Evolutionary conservation across 1,140 invertebrate species (phyloP).

Genomic region (Atta texana): DNA sequence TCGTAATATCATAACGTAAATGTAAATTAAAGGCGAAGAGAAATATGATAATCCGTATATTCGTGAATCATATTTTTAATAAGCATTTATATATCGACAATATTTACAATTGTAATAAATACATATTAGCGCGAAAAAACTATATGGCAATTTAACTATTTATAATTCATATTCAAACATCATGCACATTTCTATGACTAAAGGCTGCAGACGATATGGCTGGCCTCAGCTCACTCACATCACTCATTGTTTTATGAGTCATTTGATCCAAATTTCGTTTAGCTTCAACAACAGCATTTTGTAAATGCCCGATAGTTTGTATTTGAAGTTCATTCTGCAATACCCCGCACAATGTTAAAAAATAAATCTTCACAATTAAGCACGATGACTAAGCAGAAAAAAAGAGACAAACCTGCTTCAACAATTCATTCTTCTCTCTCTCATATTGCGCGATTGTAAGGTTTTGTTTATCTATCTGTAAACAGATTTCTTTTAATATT

Average conservation of each 20-base stretch:
- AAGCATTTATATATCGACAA: slow-evolving; percentile 45
- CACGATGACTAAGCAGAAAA: background rate
- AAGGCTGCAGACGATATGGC: slow-evolving; percentile 81
- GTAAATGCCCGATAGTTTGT: slow-evolving; percentile 84
- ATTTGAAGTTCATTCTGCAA: slow-evolving; percentile 82
- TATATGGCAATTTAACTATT: slow-evolving; percentile 48
- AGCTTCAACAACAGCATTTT: slow-evolving; percentile 82
- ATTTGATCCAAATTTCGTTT: slow-evolving; percentile 84
- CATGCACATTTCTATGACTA: slow-evolving; percentile 84
- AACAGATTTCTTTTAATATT: slow-evolving; percentile 61
- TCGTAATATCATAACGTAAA: slow-evolving; percentile 8
- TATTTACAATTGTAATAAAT: slow-evolving; percentile 57
- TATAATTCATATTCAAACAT: slow-evolving; percentile 81
- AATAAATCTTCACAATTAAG: background rate
- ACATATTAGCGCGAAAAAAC: slow-evolving; percentile 33
- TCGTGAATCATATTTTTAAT: slow-evolving; percentile 42
- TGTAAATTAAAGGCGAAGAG: slow-evolving; percentile 32
- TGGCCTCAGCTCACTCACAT: slow-evolving; percentile 83
- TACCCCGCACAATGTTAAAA: background rate
- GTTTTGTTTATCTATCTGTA: slow-evolving; percentile 81
- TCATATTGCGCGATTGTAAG: slow-evolving; percentile 76
- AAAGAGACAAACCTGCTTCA: slow-evolving; percentile 78
- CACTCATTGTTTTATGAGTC: slow-evolving; percentile 81
- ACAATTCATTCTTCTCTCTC: slow-evolving; percentile 81
- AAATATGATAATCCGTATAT: slow-evolving; percentile 2